Base-by-base conservation (phyloP, 2,113 vertebrate genomes). In the Sterrhoptilus dennistouni region DNA sequence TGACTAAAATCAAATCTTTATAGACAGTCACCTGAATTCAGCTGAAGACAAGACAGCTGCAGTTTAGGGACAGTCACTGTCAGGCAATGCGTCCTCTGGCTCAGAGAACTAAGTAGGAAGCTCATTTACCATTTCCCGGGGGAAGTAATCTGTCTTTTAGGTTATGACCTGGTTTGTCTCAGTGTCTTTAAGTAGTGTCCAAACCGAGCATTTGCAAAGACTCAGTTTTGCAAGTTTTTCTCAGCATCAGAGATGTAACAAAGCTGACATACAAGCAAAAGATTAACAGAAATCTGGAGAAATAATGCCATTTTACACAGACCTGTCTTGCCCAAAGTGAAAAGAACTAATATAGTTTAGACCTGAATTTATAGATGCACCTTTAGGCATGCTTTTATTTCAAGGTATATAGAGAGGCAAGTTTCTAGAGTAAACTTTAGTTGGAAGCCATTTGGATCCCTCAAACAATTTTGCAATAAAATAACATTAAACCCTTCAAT, bases 401-500 rank as follows among this genome's bases (percentile, higher is more conserved):
- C 25, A 47, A 10, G 38, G 17, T 24, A 33, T 56, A 18, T 36
- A 57, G 40, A 61, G 16, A 45, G 52, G 27, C 5, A 64, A 68
- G 35, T 69, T 94, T 60, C 45, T n/a, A 68, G 44, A 79, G n/a
- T n/a, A n/a, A 94, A 87, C 2, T 69, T 75, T 40, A 90, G 6
- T 15, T 83, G 66, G 42, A 90, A 95, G 69, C 6, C 16, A 28
- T 75, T 87, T 59, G 14, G 45, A 82, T 65, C 21, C 18, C 25
- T 90, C 82, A 87, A 92, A 74, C 40, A 80, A 56, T 96, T 97
- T 94, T 92, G 90, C 92, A 96, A 94, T 61, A 92, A 72, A 88
- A 93, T 90, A 85, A 76, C 88, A 72, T 85, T n/a, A 91, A 94
- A 69, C 27, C 2, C 29, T 45, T 83, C 66, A 45, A 60, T 87